Conservation (phyloP, 1,140 invertebrate genomes). For the Zeugodacus cucurbitae region DNA sequence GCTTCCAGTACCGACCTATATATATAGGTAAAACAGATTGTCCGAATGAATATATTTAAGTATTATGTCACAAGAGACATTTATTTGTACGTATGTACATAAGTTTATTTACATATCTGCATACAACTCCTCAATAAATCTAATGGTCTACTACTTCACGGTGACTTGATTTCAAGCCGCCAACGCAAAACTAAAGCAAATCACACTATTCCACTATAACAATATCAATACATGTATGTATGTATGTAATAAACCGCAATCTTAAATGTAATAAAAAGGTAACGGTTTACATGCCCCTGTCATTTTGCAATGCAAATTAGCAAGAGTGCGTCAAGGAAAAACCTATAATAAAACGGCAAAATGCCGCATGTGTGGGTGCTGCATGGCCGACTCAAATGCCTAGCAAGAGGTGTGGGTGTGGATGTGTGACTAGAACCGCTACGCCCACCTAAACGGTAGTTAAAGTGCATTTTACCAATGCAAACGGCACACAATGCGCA, state of each 20-base stretch:
- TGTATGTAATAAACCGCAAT: background rate
- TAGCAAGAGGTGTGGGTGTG: background rate
- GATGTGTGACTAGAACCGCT: background rate
- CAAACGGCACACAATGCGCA: background rate
- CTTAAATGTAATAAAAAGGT: background rate
- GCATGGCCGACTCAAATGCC: background rate
- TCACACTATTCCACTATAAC: too few species aligned
- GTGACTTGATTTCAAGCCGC: too few species aligned
- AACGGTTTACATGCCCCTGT: background rate
- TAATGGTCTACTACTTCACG: too few species aligned
- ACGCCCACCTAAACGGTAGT: slow-evolving; percentile 11
- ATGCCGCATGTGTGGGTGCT: background rate
- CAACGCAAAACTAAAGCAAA: too few species aligned
- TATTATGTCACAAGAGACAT: too few species aligned
- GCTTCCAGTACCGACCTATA: too few species aligned
- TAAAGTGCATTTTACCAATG: background rate
- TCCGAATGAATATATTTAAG: too few species aligned
- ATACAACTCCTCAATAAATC: too few species aligned
- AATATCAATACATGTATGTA: too few species aligned
- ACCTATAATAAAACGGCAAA: background rate
- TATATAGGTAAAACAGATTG: too few species aligned
- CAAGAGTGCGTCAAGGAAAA: background rate
- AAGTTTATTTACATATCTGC: too few species aligned
- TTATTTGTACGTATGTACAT: too few species aligned
- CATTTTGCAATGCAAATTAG: background rate